Percentiles rank a stretch among this genome's conserved stretches.
Evolutionary conservation across 2,113 vertebrate genomes (phyloP).

Genomic region (Arizona elegans): DNA sequence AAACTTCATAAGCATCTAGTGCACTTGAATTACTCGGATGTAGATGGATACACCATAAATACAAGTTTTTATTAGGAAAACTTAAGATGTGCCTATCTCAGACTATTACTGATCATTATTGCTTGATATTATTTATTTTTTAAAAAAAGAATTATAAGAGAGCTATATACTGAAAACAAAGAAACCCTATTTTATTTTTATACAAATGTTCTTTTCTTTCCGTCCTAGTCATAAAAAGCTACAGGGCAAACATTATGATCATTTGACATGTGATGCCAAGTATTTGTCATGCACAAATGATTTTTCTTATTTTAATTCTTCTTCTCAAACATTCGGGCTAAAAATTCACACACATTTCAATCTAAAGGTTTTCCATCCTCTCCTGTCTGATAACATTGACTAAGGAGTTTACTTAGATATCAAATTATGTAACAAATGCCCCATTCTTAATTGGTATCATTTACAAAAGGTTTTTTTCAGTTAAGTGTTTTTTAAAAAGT

Average conservation of each 20-base stretch:
- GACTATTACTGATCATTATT: background rate
- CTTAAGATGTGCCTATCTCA: background rate
- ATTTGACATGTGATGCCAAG: background rate
- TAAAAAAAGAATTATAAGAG: background rate
- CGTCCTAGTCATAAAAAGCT: background rate
- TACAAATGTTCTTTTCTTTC: background rate
- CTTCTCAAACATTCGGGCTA: background rate
- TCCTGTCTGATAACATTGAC: background rate
- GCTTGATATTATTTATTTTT: background rate
- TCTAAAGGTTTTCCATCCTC: background rate
- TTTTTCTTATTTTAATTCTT: slow-evolving; percentile 2
- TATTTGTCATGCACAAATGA: slow-evolving; percentile 4
- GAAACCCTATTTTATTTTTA: slow-evolving; percentile 12
- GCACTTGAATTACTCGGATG: background rate
- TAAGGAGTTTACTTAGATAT: background rate
- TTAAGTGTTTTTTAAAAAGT: background rate
- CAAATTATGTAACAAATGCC: background rate
- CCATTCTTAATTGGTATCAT: background rate
- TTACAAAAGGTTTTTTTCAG: background rate
- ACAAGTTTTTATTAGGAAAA: background rate
- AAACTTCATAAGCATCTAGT: background rate
- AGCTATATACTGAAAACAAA: background rate
- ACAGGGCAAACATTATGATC: background rate
- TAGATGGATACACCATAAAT: slow-evolving; percentile 1
- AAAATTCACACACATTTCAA: background rate